Conservation (phyloP, 1,140 invertebrate species). For the Brachionus sp. region DNA sequence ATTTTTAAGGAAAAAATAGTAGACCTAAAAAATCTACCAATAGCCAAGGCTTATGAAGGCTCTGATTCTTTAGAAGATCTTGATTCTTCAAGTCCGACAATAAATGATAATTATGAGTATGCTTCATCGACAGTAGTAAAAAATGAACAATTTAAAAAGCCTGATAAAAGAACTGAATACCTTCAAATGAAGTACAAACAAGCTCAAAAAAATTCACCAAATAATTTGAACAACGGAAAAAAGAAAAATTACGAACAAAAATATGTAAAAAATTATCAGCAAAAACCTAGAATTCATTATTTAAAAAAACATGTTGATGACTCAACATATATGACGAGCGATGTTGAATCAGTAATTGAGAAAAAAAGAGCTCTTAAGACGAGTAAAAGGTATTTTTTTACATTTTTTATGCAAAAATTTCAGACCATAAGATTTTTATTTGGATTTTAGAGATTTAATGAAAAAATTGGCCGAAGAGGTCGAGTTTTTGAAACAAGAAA, state of each 20-base stretch:
- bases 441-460: neutral
- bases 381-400: neutral
- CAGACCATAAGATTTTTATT: neutral
- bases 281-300: neutral
- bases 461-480: conserved; percentile 26
- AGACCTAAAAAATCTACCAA: neutral
- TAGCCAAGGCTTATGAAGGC: conserved; percentile 28
- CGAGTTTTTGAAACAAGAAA: conserved; percentile 33
- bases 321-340: neutral
- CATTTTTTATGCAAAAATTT: neutral
- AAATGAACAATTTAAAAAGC: neutral
- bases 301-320: neutral
- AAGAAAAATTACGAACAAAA: neutral
- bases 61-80: conserved; percentile 22
- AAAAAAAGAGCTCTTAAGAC: neutral
- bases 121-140: neutral
- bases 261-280: neutral
- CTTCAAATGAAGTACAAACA: neutral
- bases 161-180: neutral
- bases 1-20: neutral
- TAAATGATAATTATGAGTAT: neutral
- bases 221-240: neutral
- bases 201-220: neutral
- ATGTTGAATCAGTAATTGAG: conserved; percentile 5
- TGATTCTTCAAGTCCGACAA: neutral